phyloP scores from a whole-genome alignment of 2,888 invertebrate species.

The Pristionchus arcanus region DNA sequence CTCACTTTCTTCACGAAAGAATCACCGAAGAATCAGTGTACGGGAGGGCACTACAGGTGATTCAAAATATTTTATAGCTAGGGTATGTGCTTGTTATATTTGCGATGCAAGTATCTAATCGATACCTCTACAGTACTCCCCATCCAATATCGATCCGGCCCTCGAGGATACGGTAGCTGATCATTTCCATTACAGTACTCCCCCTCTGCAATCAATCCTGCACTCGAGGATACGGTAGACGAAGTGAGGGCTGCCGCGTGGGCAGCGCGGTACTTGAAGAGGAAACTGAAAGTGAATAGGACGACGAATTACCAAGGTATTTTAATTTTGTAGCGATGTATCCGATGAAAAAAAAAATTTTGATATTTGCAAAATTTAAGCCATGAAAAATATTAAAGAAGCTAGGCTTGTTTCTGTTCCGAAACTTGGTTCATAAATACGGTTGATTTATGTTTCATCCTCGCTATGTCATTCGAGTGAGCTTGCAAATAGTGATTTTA shows the following conservation, averaged over 20 bases:
- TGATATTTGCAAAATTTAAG: no score
- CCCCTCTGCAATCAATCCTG: constrained; percentile 7
- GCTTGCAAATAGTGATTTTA: no score
- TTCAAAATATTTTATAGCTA: background rate
- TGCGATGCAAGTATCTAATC: no score
- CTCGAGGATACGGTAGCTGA: constrained; percentile 60
- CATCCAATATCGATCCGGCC: background rate
- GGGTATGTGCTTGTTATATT: no score
- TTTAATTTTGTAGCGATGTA: background rate
- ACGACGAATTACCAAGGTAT: constrained; percentile 62
- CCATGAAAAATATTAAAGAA: no score
- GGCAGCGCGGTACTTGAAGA: constrained; percentile 60
- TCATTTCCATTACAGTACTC: constrained; percentile 12
- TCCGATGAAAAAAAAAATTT: background rate
- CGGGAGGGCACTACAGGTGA: background rate
- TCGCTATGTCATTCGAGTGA: background rate
- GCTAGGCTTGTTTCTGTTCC: no score
- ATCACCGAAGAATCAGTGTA: constrained; percentile 51
- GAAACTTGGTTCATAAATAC: no score
- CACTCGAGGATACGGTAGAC: constrained; percentile 61
- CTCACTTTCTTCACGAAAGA: constrained; percentile 65
- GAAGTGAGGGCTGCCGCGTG: constrained; percentile 61
- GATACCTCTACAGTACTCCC: no score
- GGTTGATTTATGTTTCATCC: background rate
- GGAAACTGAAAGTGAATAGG: constrained; percentile 60